phyloP scores from a whole-genome alignment of 2,113 vertebrate species.

The Pygoscelis adeliae region DNA sequence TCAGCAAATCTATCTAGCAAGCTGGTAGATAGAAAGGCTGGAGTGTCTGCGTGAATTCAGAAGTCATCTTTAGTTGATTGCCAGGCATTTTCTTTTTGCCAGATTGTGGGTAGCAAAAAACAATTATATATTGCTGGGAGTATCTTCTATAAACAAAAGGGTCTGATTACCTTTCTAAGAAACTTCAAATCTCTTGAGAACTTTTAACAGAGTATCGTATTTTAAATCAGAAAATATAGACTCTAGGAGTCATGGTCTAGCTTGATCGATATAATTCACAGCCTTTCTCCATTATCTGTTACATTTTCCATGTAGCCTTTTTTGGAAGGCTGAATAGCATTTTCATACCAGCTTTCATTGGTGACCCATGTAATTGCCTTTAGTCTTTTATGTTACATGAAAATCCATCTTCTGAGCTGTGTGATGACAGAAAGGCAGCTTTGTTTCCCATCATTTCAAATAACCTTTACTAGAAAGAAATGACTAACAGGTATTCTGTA shows the following conservation, averaged over 20 bases:
- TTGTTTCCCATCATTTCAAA: constrained; percentile 1
- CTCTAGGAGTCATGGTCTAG: background rate
- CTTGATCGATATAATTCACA: background rate
- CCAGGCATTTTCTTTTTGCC: background rate
- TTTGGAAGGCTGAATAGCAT: background rate
- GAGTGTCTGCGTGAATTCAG: background rate
- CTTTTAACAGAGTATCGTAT: background rate
- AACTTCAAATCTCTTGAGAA: background rate
- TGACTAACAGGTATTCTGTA: background rate
- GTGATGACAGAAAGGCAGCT: background rate
- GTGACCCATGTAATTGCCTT: constrained; percentile 31
- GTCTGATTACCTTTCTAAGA: background rate
- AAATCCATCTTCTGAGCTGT: constrained; percentile 25
- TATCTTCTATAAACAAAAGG: background rate
- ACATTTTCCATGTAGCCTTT: background rate
- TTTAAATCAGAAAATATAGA: background rate
- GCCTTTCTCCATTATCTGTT: background rate
- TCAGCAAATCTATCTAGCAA: background rate
- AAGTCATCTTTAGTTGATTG: background rate
- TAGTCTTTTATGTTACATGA: background rate
- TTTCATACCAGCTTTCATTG: constrained; percentile 21
- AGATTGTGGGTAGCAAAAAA: background rate
- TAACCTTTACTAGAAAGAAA: background rate
- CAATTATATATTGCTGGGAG: background rate
- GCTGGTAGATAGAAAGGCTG: background rate